These are phyloP conservation scores for Sycophila texana DNA, from an alignment of 2,888 invertebrate species.

Conservation along the genomic window DNA sequence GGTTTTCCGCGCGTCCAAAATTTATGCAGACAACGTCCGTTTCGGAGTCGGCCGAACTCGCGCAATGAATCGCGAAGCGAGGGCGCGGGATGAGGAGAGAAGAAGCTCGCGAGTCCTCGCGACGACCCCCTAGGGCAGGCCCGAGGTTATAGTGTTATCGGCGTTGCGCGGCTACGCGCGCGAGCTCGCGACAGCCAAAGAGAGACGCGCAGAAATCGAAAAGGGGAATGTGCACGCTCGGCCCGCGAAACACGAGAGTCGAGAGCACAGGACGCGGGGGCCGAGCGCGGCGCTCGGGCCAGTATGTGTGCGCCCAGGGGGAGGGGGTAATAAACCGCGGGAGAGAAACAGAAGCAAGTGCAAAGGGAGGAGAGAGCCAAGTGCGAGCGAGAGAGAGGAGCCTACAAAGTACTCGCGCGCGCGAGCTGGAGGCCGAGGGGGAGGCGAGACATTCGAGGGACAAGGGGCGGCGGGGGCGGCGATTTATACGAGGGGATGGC, in stretches of 20 bases:
- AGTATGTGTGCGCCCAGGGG: neutral
- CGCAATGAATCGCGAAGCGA: neutral
- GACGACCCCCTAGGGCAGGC: slow-evolving; percentile 29
- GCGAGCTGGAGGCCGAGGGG: slow-evolving; percentile 3
- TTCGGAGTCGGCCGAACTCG: neutral
- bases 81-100: neutral
- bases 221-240: slow-evolving; percentile 14
- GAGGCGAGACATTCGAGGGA: slow-evolving; percentile 22
- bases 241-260: slow-evolving; percentile 5
- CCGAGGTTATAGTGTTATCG: slow-evolving; percentile 53
- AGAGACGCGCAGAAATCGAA: slow-evolving; percentile 10
- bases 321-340: slow-evolving; percentile 6
- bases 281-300: neutral
- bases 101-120: slow-evolving; percentile 24
- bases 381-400: slow-evolving; percentile 20
- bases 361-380: slow-evolving; percentile 12
- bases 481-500: slow-evolving; percentile 56
- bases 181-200: slow-evolving; percentile 28
- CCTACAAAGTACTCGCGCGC: slow-evolving; percentile 3
- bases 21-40: neutral
- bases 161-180: slow-evolving; percentile 40
- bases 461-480: slow-evolving; percentile 21
- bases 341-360: slow-evolving; percentile 5
- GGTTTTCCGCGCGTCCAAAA: too few relatives aligned
- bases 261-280: neutral